phyloP scores from a whole-genome alignment of 2,888 invertebrate species.

The Hanleya hanleyi region DNA sequence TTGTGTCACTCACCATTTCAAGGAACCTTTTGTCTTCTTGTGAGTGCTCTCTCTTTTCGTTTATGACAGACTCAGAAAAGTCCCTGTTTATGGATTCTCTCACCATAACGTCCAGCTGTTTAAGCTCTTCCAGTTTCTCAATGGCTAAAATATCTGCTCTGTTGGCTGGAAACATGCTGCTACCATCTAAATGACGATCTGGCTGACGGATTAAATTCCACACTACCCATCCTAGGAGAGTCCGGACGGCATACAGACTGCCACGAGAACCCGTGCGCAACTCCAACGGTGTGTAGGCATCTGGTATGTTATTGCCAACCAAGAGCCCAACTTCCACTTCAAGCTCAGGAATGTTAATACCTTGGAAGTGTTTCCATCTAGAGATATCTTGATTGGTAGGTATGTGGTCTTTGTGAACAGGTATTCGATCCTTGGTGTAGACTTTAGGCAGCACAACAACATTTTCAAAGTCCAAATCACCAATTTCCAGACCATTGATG shows the following conservation, averaged over 20 bases:
- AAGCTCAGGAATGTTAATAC: constrained; percentile 22
- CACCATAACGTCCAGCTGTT: constrained; percentile 1
- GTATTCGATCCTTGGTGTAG: constrained; percentile 29
- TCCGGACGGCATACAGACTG: constrained; percentile 22
- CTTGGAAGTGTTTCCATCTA: constrained; percentile 27
- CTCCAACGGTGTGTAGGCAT: constrained; percentile 27
- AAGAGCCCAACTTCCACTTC: constrained; percentile 16
- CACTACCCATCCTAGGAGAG: constrained; percentile 23
- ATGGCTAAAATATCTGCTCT: constrained; percentile 6
- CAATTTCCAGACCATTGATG: constrained; percentile 12
- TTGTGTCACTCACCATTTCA: constrained; percentile 12
- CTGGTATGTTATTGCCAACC: constrained; percentile 20
- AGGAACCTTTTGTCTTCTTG: constrained; percentile 27
- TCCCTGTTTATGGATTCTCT: constrained; percentile 25
- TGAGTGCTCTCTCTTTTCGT: constrained; percentile 26
- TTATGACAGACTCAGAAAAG: constrained; percentile 25
- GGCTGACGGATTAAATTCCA: constrained; percentile 13
- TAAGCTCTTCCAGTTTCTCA: constrained; percentile 7
- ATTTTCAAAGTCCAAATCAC: constrained; percentile 14
- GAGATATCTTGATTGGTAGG: constrained; percentile 27
- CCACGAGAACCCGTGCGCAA: constrained; percentile 15
- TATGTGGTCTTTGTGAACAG: constrained; percentile 24
- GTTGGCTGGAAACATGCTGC: too few species aligned
- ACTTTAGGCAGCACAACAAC: constrained; percentile 22
- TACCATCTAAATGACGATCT: too few species aligned